Conservation (phyloP, 1,140 invertebrate species). For the Sarcophaga peregrina region DNA sequence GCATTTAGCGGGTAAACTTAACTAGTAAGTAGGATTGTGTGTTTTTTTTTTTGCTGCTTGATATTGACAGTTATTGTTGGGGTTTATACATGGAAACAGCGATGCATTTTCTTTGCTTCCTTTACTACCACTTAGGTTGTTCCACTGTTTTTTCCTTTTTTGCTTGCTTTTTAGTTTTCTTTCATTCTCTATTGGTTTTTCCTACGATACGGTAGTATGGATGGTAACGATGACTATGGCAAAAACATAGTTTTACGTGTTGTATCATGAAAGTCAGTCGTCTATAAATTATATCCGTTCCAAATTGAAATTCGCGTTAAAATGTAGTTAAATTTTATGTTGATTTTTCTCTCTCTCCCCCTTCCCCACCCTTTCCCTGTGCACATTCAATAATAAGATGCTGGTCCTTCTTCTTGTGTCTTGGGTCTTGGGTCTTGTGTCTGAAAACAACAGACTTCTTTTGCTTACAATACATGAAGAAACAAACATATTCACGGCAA, state of each 20-base stretch:
- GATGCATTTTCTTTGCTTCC: too few species aligned
- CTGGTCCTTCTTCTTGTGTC: background rate
- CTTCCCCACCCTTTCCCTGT: background rate
- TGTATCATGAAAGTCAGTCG: slow-evolving; percentile 57
- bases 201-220: slow-evolving; percentile 33
- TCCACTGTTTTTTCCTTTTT: too few species aligned
- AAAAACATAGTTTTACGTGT: slow-evolving; percentile 27
- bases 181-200: background rate
- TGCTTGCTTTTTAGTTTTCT: too few species aligned
- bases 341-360: slow-evolving; percentile 37
- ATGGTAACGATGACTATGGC: slow-evolving; percentile 22
- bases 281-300: slow-evolving; percentile 67
- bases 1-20: too few species aligned
- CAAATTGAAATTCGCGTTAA: slow-evolving; percentile 67
- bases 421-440: background rate
- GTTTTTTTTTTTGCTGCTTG: too few species aligned
- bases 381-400: background rate
- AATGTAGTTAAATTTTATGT: slow-evolving; percentile 65
- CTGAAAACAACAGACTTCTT: background rate
- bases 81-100: too few species aligned
- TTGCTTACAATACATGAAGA: too few species aligned
- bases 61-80: too few species aligned
- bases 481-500: too few species aligned
- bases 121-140: too few species aligned
- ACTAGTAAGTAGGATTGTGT: too few species aligned